phyloP scores from a whole-genome alignment of 2,888 invertebrate genomes.

The Torymus texanus region DNA sequence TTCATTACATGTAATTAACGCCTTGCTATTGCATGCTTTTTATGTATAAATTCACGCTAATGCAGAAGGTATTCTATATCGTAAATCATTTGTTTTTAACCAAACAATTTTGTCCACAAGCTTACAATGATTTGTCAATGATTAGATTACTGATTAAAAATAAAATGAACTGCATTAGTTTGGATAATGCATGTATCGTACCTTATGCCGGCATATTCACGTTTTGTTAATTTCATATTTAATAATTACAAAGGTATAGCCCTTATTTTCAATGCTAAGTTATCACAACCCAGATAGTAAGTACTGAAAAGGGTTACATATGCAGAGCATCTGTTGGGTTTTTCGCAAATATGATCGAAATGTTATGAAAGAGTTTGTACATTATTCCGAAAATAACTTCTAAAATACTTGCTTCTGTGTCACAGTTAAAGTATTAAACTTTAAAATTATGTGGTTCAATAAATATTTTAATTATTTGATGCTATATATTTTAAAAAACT shows the following conservation, averaged over 20 bases:
- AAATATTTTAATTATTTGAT: conserved; percentile 20
- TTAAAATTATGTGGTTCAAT: background rate
- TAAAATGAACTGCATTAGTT: conserved; percentile 62
- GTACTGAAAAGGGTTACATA: conserved; percentile 39
- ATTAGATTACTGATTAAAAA: background rate
- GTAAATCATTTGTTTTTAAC: too few relatives aligned
- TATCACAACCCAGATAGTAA: conserved; percentile 45
- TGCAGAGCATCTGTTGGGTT: conserved; percentile 70
- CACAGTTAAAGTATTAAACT: conserved; percentile 56
- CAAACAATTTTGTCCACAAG: too few relatives aligned
- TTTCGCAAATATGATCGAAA: conserved; percentile 57
- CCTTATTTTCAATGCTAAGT: conserved; percentile 44
- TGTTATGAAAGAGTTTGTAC: conserved; percentile 29
- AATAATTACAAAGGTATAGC: conserved; percentile 48
- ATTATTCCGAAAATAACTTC: conserved; percentile 56
- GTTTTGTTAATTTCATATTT: conserved; percentile 62
- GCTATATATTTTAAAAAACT: background rate
- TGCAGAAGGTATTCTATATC: conserved; percentile 53
- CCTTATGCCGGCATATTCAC: conserved; percentile 74
- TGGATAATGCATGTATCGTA: conserved; percentile 69
- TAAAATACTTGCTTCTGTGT: conserved; percentile 63
- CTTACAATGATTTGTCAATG: too few relatives aligned
- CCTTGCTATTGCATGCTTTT: conserved; percentile 55
- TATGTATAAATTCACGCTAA: conserved; percentile 57
- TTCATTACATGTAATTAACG: conserved; percentile 50